Evolutionary conservation across 2,888 invertebrate genomes (phyloP).

Genomic region (Rhyacophila evoluta): DNA sequence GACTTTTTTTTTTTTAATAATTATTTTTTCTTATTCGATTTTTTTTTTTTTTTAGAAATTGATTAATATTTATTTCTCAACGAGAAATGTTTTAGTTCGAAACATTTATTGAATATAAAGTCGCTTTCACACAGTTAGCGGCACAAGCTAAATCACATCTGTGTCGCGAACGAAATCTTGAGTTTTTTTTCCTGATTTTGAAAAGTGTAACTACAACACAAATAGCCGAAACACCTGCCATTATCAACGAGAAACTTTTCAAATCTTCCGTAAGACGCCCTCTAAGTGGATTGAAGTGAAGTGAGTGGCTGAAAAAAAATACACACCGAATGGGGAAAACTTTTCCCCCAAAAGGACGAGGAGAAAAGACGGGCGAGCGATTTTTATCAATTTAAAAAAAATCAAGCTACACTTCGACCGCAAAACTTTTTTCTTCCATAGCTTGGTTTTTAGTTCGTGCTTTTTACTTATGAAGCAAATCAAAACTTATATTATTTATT

Average conservation of each 20-base stretch:
- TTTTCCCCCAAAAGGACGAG: neutral
- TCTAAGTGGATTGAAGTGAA: constrained; percentile 39
- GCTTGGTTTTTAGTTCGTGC: constrained; percentile 27
- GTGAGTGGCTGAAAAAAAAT: constrained; percentile 19
- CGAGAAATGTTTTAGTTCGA: too few species aligned
- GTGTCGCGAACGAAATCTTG: neutral
- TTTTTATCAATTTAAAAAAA: constrained; percentile 51
- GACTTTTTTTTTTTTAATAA: too few species aligned
- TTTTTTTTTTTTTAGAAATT: too few species aligned
- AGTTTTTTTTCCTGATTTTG: neutral
- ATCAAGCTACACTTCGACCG: constrained; percentile 31
- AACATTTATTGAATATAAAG: too few species aligned
- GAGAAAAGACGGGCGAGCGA: constrained; percentile 10
- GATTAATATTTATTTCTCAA: too few species aligned
- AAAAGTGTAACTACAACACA: neutral
- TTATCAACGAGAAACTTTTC: constrained; percentile 33
- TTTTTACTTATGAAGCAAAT: constrained; percentile 40
- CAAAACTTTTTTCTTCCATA: constrained; percentile 42
- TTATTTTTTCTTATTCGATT: too few species aligned
- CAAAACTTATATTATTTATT: constrained; percentile 39
- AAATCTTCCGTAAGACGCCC: constrained; percentile 24
- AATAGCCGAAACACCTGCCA: constrained; percentile 12
- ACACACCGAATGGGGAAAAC: neutral
- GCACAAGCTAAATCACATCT: too few species aligned
- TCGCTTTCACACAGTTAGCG: too few species aligned